phyloP scores from a whole-genome alignment of 64 coral and sea anemone species.

The Montipora capricornis region DNA sequence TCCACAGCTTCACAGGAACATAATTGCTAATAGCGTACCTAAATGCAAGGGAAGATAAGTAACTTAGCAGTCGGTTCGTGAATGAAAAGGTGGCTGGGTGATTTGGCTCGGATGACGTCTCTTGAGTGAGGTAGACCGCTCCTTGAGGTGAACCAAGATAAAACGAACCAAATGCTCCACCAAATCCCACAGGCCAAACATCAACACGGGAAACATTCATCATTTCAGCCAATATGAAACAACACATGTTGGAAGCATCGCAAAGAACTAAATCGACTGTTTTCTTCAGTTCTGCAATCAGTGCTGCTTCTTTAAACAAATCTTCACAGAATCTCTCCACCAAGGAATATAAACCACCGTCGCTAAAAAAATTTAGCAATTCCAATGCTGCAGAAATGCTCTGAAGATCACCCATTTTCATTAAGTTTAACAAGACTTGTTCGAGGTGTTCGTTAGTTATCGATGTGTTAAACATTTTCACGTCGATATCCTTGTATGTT shows the following conservation, averaged over 20 bases:
- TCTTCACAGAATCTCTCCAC: slow-evolving; percentile 61
- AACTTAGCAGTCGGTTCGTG: slow-evolving; percentile 45
- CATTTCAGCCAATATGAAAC: slow-evolving; percentile 58
- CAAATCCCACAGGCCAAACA: slow-evolving; percentile 34
- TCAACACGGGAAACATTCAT: slow-evolving; percentile 44
- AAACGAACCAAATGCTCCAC: background rate
- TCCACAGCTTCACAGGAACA: too few species aligned
- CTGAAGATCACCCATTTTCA: slow-evolving; percentile 31
- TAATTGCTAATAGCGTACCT: background rate
- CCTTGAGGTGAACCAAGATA: slow-evolving; percentile 31
- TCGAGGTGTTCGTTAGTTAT: slow-evolving; percentile 54
- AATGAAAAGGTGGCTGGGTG: slow-evolving; percentile 47
- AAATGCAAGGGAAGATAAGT: background rate
- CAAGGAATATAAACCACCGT: slow-evolving; percentile 6
- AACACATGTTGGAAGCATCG: slow-evolving; percentile 30
- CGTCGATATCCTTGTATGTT: slow-evolving; percentile 48
- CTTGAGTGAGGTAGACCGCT: slow-evolving; percentile 35
- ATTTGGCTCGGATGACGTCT: background rate
- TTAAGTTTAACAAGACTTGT: background rate
- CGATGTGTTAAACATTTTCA: slow-evolving; percentile 69
- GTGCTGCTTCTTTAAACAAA: slow-evolving; percentile 11
- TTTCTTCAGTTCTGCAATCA: slow-evolving; percentile 41
- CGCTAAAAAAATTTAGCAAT: background rate
- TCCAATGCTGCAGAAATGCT: too few species aligned
- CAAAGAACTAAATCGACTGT: slow-evolving; percentile 66